phyloP scores from a whole-genome alignment of 2,797 vertebrate genomes.

The Gymnocypris eckloni region DNA sequence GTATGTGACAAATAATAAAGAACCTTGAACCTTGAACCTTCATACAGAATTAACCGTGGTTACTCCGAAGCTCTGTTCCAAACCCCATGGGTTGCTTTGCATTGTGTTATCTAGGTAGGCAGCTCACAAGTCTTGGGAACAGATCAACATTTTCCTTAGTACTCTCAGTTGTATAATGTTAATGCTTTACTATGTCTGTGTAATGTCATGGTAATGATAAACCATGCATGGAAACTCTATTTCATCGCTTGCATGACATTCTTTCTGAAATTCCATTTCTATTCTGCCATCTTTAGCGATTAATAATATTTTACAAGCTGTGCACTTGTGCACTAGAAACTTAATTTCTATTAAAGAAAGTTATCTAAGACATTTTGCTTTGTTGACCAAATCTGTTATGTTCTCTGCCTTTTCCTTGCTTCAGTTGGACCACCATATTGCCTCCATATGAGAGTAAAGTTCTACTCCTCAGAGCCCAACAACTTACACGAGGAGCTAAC shows the following conservation, averaged over 20 bases:
- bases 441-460: slow-evolving; percentile 97
- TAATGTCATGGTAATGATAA: slow-evolving; percentile 7
- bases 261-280: neutral
- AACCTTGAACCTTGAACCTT: too few relatives aligned
- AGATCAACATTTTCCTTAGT: neutral
- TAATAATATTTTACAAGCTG: neutral
- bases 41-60: neutral
- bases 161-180: neutral
- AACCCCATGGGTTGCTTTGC: neutral
- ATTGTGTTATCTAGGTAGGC: neutral
- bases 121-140: neutral
- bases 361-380: neutral
- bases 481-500: slow-evolving; percentile 97
- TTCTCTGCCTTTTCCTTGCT: slow-evolving; percentile 38
- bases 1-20: too few relatives aligned
- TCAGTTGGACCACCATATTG: slow-evolving; percentile 97
- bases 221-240: neutral
- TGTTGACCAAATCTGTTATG: neutral
- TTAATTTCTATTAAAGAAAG: neutral
- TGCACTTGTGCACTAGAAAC: neutral
- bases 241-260: neutral
- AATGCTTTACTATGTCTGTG: slow-evolving; percentile 18
- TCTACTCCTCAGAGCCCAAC: slow-evolving; percentile 98
- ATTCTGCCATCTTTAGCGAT: neutral
- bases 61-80: neutral